These are phyloP conservation scores for Mola mola DNA, from an alignment of 2,113 vertebrate genomes.

Conservation along the genomic window DNA sequence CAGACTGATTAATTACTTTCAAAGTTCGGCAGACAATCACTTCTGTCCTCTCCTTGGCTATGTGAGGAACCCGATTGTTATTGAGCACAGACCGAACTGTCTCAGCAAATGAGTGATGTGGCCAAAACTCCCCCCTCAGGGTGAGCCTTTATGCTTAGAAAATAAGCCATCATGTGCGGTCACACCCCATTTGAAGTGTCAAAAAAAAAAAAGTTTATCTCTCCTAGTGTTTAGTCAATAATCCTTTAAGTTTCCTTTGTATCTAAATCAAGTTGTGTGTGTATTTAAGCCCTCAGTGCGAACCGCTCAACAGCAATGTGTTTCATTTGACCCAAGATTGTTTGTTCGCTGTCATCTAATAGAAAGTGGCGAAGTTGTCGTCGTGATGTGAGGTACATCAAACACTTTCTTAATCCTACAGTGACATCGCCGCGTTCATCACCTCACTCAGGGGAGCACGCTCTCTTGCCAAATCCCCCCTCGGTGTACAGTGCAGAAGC, in stretches of 20 bases:
- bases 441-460: conserved; percentile 70
- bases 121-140: no score
- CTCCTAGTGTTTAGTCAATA: conserved; percentile 15
- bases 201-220: conserved; percentile 46
- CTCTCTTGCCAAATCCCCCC: conserved; percentile 52
- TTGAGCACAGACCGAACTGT: no score
- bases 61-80: no score
- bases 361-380: conserved; percentile 35
- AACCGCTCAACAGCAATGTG: conserved; percentile 30
- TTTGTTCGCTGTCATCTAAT: conserved; percentile 46
- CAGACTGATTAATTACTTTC: no score
- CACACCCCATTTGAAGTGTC: conserved; percentile 7
- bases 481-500: conserved; percentile 33
- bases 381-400: conserved; percentile 39
- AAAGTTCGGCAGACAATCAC: not conserved
- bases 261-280: conserved; percentile 44
- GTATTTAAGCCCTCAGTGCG: conserved; percentile 7
- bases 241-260: conserved; percentile 25
- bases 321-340: conserved; percentile 52
- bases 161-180: conserved; percentile 27
- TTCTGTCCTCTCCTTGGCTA: not conserved
- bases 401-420: conserved; percentile 55
- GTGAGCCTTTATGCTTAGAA: conserved; percentile 8
- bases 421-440: conserved; percentile 56
- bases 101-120: no score